Evolutionary conservation across 2,113 vertebrate species (phyloP).

Genomic region (Microcebus murinus): DNA sequence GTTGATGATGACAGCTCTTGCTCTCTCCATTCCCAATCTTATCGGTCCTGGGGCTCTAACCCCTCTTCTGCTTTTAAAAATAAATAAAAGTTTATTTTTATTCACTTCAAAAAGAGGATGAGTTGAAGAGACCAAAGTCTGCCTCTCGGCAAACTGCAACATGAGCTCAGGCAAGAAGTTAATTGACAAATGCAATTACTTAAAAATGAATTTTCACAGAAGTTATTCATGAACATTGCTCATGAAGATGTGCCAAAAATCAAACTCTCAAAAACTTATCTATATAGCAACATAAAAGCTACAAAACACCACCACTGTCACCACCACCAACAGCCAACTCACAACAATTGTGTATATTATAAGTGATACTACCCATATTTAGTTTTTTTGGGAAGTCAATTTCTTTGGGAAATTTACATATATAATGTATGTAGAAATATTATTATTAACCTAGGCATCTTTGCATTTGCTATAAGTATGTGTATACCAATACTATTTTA

Average conservation of each 20-base stretch:
- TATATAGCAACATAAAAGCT: not conserved
- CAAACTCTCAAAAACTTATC: not conserved
- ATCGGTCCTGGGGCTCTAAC: no score
- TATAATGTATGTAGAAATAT: not conserved
- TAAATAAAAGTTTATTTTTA: no score
- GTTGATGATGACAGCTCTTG: not conserved
- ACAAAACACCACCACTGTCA: not conserved
- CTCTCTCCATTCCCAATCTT: no score
- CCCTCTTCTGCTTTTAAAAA: no score
- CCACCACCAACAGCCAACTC: not conserved
- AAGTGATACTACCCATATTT: not conserved
- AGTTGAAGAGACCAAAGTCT: not conserved
- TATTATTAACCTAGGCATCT: not conserved
- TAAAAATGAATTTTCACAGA: not conserved
- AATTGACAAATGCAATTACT: not conserved
- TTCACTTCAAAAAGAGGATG: not conserved
- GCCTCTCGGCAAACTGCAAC: not conserved
- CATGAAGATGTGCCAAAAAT: not conserved
- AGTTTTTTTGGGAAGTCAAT: not conserved
- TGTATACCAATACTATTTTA: not conserved
- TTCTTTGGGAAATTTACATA: not conserved
- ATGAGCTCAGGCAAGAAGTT: not conserved
- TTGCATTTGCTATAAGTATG: not conserved
- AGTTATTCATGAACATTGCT: not conserved
- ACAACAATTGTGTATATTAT: not conserved